A percentile compares a stretch with the other conserved stretches of the same genome.
phyloP scores from a whole-genome alignment of 2,888 invertebrate genomes.

The Cetonia aurata region DNA sequence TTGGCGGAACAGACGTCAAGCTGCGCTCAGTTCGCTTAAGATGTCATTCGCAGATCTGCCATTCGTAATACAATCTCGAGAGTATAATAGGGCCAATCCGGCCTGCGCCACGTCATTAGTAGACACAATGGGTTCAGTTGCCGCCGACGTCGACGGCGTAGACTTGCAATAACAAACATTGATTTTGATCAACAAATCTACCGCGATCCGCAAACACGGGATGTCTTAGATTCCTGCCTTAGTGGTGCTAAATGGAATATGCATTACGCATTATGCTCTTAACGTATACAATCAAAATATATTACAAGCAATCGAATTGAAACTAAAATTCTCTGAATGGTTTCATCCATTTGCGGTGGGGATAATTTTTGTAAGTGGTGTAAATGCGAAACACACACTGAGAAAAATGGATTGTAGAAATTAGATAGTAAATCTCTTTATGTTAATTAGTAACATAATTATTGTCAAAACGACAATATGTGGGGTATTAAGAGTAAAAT shows the following conservation, averaged over 20 bases:
- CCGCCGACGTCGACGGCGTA: constrained; percentile 54
- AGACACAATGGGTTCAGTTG: constrained; percentile 60
- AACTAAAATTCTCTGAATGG: no score
- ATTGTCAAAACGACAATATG: no score
- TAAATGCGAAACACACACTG: no score
- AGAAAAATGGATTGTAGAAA: no score
- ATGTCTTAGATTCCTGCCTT: constrained; percentile 9
- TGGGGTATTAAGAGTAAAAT: no score
- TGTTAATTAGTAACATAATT: no score
- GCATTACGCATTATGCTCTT: not conserved
- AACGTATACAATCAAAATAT: not conserved
- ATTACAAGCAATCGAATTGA: no score
- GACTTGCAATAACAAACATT: constrained; percentile 59
- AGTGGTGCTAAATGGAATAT: constrained; percentile 18
- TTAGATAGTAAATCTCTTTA: no score
- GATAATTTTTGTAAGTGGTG: no score
- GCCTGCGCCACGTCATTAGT: constrained; percentile 61
- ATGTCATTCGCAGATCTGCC: constrained; percentile 64
- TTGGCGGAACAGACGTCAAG: constrained; percentile 55
- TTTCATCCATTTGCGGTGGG: no score
- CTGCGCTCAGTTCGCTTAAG: constrained; percentile 60
- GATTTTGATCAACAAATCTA: constrained; percentile 61
- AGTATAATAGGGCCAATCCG: constrained; percentile 65
- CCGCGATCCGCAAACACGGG: constrained; percentile 4
- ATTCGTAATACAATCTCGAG: constrained; percentile 65